Evolutionary conservation across 2,888 invertebrate species (phyloP), one percentile per base, ranked within the genome.

Genomic region (Yponomeuta plumbellus): DNA sequence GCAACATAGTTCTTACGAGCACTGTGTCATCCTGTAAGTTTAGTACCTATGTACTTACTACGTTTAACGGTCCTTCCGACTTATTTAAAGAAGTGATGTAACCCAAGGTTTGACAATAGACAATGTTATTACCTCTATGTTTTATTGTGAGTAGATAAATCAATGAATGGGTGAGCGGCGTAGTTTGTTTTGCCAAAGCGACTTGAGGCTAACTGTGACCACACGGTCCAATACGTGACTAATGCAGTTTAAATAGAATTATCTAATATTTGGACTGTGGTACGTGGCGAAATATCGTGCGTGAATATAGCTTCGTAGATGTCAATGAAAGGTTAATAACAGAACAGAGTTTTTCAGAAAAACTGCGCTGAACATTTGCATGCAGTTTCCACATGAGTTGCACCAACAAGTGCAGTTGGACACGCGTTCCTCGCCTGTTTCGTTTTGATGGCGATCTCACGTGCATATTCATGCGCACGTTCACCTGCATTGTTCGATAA

Each of bases 201-300:
- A 52, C 44, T 44, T 44, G 44, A 44, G 44, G 44, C 44, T 44
- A 44, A 52, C 44, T 52, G 17, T 52, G 44, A 52, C 44, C 44
- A 11, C 44, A 52, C 44, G 44, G 44, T 52, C 44, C 44, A 52
- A 52, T 52, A 52, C 44, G 44, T 52, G 44, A 52, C 44, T 52
- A 52, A 52, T 52, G 44, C 44, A 52, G 44, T 52, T 52, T 52
- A 17, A 52, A 52, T 52, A 52, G 17, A 52, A 13, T 52, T 17
- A 17, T 52, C 17, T 52, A 52, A 17, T 52, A 52, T 52, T 52
- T 52, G 44, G 2, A 44, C 44, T 44, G 44, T 52, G 44, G 13
- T 52, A 13, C 44, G 13, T 52, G 13, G 44, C 17, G 34, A 5
- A 52, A 52, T 17, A 52, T 52, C 13, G 13, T 52, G 44, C 13